Percentiles rank a stretch among this genome's conserved stretches.
These are phyloP conservation scores for Apodemus speciosus DNA, from an alignment of 2,113 vertebrate genomes.

Conservation along the genomic window DNA sequence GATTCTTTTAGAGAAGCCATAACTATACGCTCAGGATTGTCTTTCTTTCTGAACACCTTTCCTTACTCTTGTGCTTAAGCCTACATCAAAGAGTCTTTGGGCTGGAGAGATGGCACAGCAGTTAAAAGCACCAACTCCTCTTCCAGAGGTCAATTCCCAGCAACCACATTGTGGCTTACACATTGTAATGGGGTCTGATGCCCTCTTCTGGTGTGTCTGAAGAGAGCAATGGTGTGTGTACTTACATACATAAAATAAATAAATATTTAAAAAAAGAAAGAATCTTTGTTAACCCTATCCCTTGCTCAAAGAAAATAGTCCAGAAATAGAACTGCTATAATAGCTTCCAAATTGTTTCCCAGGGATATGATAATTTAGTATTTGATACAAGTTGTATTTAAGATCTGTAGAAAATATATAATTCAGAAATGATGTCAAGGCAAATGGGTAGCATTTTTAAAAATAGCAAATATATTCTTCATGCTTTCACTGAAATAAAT, in stretches of 20 bases:
- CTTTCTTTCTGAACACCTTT: not conserved
- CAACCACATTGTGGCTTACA: too few relatives aligned
- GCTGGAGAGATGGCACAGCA: too few relatives aligned
- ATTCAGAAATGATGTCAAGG: not conserved
- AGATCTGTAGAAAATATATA: not conserved
- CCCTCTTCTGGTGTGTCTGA: too few relatives aligned
- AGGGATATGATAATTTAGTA: not conserved
- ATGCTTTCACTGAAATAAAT: not conserved
- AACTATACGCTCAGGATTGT: not conserved
- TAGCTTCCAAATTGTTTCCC: not conserved
- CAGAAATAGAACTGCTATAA: not conserved
- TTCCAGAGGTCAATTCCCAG: too few relatives aligned
- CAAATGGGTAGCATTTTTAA: not conserved
- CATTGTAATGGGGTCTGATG: too few relatives aligned
- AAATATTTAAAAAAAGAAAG: not conserved
- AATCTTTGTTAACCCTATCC: not conserved
- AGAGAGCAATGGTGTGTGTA: too few relatives aligned
- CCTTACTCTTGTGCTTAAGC: not conserved
- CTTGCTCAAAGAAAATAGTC: not conserved
- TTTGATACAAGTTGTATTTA: not conserved
- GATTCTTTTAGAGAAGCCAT: not conserved
- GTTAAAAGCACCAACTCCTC: too few relatives aligned
- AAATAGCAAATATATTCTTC: not conserved
- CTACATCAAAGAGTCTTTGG: not conserved
- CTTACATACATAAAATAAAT: too few relatives aligned